These are phyloP conservation scores for Caenorhabditis drosophilae DNA, from an alignment of 2,888 invertebrate species.

Conservation along the genomic window DNA sequence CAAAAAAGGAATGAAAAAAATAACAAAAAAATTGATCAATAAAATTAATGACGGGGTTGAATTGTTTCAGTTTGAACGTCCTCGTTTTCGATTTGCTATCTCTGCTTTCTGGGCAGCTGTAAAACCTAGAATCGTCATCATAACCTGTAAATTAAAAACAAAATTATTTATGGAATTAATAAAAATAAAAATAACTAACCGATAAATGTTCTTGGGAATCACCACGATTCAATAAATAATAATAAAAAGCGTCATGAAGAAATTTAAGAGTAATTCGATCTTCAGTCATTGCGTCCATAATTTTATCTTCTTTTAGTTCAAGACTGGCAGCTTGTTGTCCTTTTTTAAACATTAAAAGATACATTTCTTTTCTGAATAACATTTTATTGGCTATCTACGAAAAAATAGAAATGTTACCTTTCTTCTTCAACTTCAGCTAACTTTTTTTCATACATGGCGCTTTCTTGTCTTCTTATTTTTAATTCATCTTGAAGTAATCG, in stretches of 20 bases:
- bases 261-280: slow-evolving; percentile 91
- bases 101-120: slow-evolving; percentile 64
- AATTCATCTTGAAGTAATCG: slow-evolving; percentile 46
- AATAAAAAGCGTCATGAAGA: slow-evolving; percentile 89
- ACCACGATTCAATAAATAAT: slow-evolving; percentile 82
- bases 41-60: too few relatives aligned
- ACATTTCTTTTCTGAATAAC: slow-evolving; percentile 59
- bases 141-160: slow-evolving; percentile 75
- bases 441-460: slow-evolving; percentile 66
- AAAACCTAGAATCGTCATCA: slow-evolving; percentile 81
- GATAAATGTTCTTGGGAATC: slow-evolving; percentile 85
- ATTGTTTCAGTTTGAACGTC: slow-evolving; percentile 24
- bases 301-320: slow-evolving; percentile 50
- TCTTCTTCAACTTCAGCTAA: slow-evolving; percentile 65
- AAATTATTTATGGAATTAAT: slow-evolving; percentile 1
- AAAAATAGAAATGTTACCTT: slow-evolving; percentile 18
- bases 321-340: slow-evolving; percentile 67
- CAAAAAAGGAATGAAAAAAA: too few relatives aligned
- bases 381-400: not conserved
- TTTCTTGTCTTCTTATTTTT: slow-evolving; percentile 53
- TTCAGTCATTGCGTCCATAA: slow-evolving; percentile 72
- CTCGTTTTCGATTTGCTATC: slow-evolving; percentile 41
- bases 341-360: slow-evolving; percentile 68
- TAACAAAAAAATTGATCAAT: too few relatives aligned
- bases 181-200: slow-evolving; percentile 25